These are phyloP conservation scores for Punctoribates punctum DNA, from an alignment of 2,888 invertebrate species.

Conservation along the genomic window DNA sequence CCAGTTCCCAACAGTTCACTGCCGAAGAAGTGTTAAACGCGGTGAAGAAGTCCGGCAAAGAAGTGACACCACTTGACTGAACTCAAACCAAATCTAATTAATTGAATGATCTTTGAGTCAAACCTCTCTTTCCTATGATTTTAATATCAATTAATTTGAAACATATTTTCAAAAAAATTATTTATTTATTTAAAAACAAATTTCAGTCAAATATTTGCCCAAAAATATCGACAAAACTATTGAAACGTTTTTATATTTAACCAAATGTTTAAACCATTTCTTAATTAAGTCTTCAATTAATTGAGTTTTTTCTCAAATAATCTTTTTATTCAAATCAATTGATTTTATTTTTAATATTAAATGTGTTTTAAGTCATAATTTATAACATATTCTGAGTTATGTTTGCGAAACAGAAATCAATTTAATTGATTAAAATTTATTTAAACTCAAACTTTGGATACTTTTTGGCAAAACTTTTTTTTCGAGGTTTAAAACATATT, in stretches of 20 bases:
- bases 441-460: not conserved
- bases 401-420: no score
- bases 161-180: not conserved
- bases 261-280: no score
- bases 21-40: conserved; percentile 39
- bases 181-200: not conserved
- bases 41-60: conserved; percentile 33
- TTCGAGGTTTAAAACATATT: no score
- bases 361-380: no score
- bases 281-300: no score
- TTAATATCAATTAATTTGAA: not conserved
- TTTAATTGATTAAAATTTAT: not conserved
- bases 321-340: no score
- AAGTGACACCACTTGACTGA: conserved; percentile 10
- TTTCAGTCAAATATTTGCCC: not conserved
- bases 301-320: no score
- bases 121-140: not conserved
- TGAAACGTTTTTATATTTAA: no score
- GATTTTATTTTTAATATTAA: no score
- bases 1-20: not conserved
- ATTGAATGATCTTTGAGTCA: not conserved
- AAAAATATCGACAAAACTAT: no score
- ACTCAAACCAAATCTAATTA: not conserved
- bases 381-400: no score
- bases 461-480: no score